Evolutionary conservation across 2,797 vertebrate genomes (phyloP).

Genomic region (Gymnothorax reevesii): DNA sequence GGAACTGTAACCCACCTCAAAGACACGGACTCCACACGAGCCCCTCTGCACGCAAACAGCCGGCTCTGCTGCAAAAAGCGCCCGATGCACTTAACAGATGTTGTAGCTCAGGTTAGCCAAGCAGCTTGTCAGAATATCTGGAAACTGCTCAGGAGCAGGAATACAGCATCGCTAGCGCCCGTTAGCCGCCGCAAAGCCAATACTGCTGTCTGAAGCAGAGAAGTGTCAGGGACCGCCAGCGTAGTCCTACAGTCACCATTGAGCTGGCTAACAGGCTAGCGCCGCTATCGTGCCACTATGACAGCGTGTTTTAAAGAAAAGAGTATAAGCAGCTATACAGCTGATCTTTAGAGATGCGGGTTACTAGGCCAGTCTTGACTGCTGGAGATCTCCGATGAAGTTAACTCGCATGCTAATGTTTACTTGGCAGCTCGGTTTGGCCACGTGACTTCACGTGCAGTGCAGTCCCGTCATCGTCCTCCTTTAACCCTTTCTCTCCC

Average conservation of each 20-base stretch:
- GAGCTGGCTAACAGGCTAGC: background rate
- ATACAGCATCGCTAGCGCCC: background rate
- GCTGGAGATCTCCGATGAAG: background rate
- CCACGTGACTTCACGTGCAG: slow-evolving; percentile 33
- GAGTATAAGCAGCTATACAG: background rate
- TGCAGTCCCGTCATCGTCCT: background rate
- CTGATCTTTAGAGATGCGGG: background rate
- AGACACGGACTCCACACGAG: background rate
- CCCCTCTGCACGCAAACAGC: background rate
- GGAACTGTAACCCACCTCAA: background rate
- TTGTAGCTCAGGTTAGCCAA: background rate
- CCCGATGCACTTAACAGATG: background rate
- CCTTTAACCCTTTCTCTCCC: slow-evolving; percentile 35
- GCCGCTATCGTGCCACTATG: background rate
- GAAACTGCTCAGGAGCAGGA: background rate
- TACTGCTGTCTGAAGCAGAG: background rate
- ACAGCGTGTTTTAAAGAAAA: background rate
- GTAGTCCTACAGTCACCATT: background rate
- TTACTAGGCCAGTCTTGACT: background rate
- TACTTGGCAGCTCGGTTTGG: slow-evolving; percentile 25
- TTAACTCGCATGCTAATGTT: slow-evolving; percentile 27
- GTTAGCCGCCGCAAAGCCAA: background rate
- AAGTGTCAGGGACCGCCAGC: background rate
- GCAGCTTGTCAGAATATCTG: background rate
- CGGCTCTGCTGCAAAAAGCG: background rate